A percentile compares a stretch with the other conserved stretches of the same genome.
Evolutionary conservation across 2,888 invertebrate genomes (phyloP).

Genomic region (Metallyticus violacea): DNA sequence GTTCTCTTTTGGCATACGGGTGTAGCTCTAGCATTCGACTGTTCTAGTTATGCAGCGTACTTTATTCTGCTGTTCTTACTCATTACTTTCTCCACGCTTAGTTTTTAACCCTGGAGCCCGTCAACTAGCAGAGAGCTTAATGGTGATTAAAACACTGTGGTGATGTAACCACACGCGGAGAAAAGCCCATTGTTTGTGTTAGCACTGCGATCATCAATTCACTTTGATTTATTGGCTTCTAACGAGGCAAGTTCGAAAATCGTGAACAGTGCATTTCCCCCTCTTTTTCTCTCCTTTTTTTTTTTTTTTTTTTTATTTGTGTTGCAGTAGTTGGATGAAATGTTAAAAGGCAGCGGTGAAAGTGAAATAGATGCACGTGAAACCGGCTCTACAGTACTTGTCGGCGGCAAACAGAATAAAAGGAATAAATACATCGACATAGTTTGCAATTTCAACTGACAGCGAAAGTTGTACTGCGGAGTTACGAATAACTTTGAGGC

Average conservation of each 20-base stretch:
- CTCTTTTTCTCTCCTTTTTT: no score
- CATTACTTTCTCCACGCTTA: neutral
- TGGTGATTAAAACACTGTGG: neutral
- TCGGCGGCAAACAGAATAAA: neutral
- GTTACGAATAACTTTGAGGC: neutral
- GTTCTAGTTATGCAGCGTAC: no score
- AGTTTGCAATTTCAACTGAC: neutral
- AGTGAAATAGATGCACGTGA: slow-evolving; percentile 5
- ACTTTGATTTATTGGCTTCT: slow-evolving; percentile 1
- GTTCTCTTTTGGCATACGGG: neutral
- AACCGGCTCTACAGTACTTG: neutral
- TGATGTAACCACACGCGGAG: neutral
- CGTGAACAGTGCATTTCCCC: slow-evolving; percentile 1
- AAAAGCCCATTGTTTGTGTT: neutral
- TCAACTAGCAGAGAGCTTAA: neutral
- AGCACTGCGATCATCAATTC: slow-evolving; percentile 8
- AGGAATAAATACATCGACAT: neutral
- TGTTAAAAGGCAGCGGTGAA: slow-evolving; percentile 2
- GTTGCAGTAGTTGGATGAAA: neutral
- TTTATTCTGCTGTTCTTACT: no score
- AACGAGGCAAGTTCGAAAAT: neutral
- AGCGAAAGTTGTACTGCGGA: neutral
- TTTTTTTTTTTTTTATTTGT: neutral
- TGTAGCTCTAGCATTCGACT: neutral
- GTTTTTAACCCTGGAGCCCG: neutral